phyloP scores from a whole-genome alignment of 2,113 vertebrate species.

The Sinosuthora webbiana region DNA sequence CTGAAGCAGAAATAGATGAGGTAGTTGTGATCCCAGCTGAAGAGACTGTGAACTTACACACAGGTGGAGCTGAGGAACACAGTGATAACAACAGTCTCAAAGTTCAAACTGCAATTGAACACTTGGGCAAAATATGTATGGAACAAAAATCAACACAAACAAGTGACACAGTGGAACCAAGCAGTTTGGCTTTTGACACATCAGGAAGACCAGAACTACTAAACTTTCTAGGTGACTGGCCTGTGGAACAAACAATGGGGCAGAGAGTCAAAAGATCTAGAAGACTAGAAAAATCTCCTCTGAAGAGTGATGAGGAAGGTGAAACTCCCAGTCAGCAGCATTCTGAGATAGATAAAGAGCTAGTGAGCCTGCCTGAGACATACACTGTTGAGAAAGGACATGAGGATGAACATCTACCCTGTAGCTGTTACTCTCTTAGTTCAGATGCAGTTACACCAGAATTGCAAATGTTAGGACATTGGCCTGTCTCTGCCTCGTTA shows the following conservation, averaged over 20 bases:
- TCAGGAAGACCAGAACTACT: slow-evolving; percentile 54
- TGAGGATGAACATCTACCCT: background rate
- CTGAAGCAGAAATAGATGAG: background rate
- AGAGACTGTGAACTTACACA: background rate
- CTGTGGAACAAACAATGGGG: slow-evolving; percentile 78
- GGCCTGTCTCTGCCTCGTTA: slow-evolving; percentile 68
- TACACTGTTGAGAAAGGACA: background rate
- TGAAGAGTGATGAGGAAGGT: slow-evolving; percentile 30
- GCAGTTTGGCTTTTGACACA: slow-evolving; percentile 13
- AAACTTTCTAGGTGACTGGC: slow-evolving; percentile 92
- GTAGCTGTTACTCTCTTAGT: background rate
- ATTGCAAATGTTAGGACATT: slow-evolving; percentile 71
- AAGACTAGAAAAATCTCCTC: slow-evolving; percentile 66
- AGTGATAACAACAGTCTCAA: background rate
- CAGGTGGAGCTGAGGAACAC: slow-evolving; percentile 7
- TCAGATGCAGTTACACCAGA: slow-evolving; percentile 23
- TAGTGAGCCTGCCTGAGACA: background rate
- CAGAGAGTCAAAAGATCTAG: slow-evolving; percentile 79
- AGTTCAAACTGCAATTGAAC: slow-evolving; percentile 19
- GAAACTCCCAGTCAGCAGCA: background rate
- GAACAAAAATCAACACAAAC: slow-evolving; percentile 26
- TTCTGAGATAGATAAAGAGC: background rate
- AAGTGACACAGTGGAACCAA: slow-evolving; percentile 21
- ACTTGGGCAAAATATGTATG: background rate
- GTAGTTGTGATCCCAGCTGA: background rate